These are phyloP conservation scores for Arvicanthis niloticus DNA, from an alignment of 2,113 vertebrate species.

Conservation along the genomic window DNA sequence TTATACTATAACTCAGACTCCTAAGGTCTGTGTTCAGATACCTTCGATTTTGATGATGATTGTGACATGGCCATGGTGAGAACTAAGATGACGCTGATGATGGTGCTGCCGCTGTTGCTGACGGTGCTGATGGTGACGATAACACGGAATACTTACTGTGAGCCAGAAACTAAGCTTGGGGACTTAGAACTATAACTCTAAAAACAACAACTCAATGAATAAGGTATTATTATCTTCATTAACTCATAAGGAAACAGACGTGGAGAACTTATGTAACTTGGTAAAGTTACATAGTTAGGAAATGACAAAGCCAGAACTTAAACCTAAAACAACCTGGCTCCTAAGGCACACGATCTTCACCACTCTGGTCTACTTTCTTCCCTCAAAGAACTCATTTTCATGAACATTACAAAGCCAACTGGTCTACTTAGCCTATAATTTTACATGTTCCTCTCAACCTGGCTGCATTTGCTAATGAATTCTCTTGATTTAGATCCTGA, in stretches of 20 bases:
- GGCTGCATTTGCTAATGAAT: neutral
- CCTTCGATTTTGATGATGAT: neutral
- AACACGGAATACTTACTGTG: neutral
- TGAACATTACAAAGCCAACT: neutral
- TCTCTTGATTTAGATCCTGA: neutral
- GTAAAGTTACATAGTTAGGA: conserved; percentile 8
- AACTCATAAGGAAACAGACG: conserved; percentile 47
- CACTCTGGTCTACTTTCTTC: conserved; percentile 5
- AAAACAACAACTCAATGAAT: conserved; percentile 2
- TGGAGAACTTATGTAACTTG: conserved; percentile 4
- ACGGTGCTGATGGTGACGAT: neutral
- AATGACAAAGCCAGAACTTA: conserved; percentile 36
- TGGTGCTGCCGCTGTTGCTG: neutral
- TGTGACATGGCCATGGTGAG: neutral
- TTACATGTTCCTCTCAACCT: neutral
- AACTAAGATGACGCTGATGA: neutral
- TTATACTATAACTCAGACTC: neutral
- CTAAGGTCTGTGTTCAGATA: neutral
- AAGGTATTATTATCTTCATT: conserved; percentile 2
- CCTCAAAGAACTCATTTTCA: neutral
- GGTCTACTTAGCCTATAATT: neutral
- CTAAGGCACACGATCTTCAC: neutral
- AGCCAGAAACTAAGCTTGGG: neutral
- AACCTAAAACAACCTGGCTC: neutral
- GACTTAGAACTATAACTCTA: neutral